Evolutionary conservation across 2,888 invertebrate species (phyloP).

Genomic region (Chloroclysta siterata): DNA sequence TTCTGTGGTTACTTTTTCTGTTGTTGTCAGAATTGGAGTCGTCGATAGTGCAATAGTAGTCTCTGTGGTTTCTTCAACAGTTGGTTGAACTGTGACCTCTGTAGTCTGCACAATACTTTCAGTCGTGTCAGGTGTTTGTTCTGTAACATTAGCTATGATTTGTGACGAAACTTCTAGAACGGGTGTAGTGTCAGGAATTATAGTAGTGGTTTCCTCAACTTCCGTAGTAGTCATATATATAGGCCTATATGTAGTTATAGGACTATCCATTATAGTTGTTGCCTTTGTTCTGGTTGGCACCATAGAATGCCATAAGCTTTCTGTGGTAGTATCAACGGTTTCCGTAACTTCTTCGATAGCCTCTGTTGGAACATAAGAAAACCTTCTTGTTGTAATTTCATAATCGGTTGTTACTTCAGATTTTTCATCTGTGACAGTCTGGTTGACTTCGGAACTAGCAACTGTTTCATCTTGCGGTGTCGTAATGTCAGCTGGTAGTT

Average conservation of each 20-base stretch:
- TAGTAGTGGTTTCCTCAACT: slow-evolving; percentile 62
- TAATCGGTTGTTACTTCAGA: slow-evolving; percentile 62
- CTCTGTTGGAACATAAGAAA: slow-evolving; percentile 72
- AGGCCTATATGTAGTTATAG: slow-evolving; percentile 77
- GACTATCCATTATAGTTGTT: slow-evolving; percentile 57
- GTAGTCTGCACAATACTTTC: slow-evolving; percentile 34
- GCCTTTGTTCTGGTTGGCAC: slow-evolving; percentile 60
- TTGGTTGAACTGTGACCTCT: slow-evolving; percentile 32
- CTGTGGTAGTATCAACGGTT: slow-evolving; percentile 49
- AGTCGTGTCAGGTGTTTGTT: slow-evolving; percentile 46
- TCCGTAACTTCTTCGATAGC: slow-evolving; percentile 50
- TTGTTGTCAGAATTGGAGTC: slow-evolving; percentile 34
- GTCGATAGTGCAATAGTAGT: slow-evolving; percentile 6
- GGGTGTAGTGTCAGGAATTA: slow-evolving; percentile 60
- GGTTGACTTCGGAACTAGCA: slow-evolving; percentile 58
- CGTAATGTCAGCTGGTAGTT: slow-evolving; percentile 73
- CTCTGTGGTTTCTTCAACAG: slow-evolving; percentile 39
- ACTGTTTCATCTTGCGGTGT: slow-evolving; percentile 72
- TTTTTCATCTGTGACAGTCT: slow-evolving; percentile 51
- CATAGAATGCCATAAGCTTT: slow-evolving; percentile 63
- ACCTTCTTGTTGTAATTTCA: slow-evolving; percentile 78
- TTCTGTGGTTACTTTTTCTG: slow-evolving; percentile 33
- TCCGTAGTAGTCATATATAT: slow-evolving; percentile 65
- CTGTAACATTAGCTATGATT: slow-evolving; percentile 53
- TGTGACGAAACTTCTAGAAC: slow-evolving; percentile 68